Base-by-base conservation (phyloP, 2,113 vertebrate species). In the Alosa alosa region DNA sequence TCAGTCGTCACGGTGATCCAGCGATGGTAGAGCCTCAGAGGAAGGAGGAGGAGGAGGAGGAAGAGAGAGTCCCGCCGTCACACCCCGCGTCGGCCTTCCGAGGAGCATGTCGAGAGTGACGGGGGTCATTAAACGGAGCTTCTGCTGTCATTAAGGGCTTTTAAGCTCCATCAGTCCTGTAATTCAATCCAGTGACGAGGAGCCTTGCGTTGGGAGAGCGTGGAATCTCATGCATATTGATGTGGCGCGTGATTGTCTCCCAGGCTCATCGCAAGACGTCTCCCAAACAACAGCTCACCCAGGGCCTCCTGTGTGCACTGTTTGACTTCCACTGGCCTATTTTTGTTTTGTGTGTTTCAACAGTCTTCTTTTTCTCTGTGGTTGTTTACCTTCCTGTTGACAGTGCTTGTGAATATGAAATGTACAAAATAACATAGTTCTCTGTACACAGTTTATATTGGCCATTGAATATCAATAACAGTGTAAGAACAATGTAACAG, bases 111-210 rank as follows among this genome's bases (percentile, higher is more conserved):
- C 47, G 68, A 78, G 87, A 60, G 82, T 41, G 81, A 88, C 87
- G 89, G 88, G 87, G 64, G 88, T 91, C 81, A 6, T 88, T 85
- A 87, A 82, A 31, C 84, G 83, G 47, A 44, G 64, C 25, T 84
- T 84, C 68, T 84, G 20, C 72, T 78, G 25, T 47, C 17, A 85
- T 89, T 85, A 82, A 81, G 81, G 81, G 49, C 82, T 88, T 83
- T 89, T 81, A 84, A 86, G 89, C 47, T 6, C 86, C 86, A 75
- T 49, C 17, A 46, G 36, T 86, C 39, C 44, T 86, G 72, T 72
- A 52, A 83, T 85, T 82, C 87, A 81, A 60, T 55, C 64, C 36
- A 3, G 52, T 11, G 18, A 31, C 72, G 85, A 49, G 39, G 44
- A 55, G 41, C 82, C 13, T 39, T 31, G 41, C 72, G 41, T 55